Base-by-base conservation (phyloP, 2,113 vertebrate species). In the Lathamus discolor region DNA sequence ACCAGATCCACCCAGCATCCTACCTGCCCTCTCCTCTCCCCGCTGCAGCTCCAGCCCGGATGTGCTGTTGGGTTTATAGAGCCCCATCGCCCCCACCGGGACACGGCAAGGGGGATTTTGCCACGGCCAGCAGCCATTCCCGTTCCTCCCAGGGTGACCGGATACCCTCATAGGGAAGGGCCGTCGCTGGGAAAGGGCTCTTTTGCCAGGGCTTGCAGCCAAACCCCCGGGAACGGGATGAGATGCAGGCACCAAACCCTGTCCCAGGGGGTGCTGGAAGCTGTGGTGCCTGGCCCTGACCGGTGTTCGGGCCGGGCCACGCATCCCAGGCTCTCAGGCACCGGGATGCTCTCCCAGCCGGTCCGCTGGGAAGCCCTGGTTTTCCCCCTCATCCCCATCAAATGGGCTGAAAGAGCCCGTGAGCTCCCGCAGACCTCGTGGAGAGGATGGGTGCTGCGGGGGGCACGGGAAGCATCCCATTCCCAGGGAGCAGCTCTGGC, bases 41-140 rank as follows among this genome's bases (percentile, higher is more conserved):
- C 0, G 0, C n/a, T 0, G 6, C 78, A 64, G 69, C 70, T 92
- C 43, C 35, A 3, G 51, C 19, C 35, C 0, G 0, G 81, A 35
- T 1, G 39, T 24, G 85, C 49, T 1, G 14, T 49, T 16, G 41
- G 18, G 13, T 84, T 93, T 88, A 68, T 67, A 80, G 4, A 31
- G 88, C 74, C 66, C 62, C 3, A 4, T 41, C 80, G n/a, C 7
- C 29, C 64, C 80, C 15, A 0, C 35, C 2, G 19, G 49, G 33
- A 29, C 6, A 14, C 1, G 3, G 49, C 49, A 35, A 52, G 43
- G 54, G 85, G 72, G 66, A 61, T 44, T 79, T 97, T 97, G 94
- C 96, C 97, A 97, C 7, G 49, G 66, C 92, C 33, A 15, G 28
- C 3, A 27, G 9, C 18, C 44, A 63, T 63, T 70, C 54, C 52